Base-by-base conservation (phyloP, 2,888 invertebrate genomes). In the Capitulum mitella region DNA sequence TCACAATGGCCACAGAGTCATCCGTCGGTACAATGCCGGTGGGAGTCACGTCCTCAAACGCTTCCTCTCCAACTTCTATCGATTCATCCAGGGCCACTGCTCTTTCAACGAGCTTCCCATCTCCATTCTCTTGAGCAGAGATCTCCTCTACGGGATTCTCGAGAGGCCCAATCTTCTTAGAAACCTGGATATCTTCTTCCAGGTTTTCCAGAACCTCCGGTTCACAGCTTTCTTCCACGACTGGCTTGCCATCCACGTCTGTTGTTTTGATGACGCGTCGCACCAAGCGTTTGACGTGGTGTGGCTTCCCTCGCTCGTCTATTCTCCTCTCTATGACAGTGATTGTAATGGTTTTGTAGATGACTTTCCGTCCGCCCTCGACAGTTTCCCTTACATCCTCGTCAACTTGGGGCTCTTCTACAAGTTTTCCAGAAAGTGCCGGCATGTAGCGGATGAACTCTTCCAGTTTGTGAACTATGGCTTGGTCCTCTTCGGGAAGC, bases 361-460 rank as follows among this genome's bases (percentile, higher is more conserved):
- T 70, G 22, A 70, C 70, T 26, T 40, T 37, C 8, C 26, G 26
- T 12, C 70, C 70, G 34, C 40, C 22, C 26, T 70, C 70, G 10
- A 70, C 26, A 1, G 37, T 70, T 37, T 70, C 70, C 10, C 10
- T 19, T 22, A 37, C 40, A 19, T 40, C 70, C 12, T 70, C 70
- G 8, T 70, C 70, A 1, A 70, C 40, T 26, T 70, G 70, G 3
- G 70, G 70, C 19, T 70, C 70, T 14, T 70, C 70, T 3, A 70
- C 70, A 2, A 70, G 40, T 26, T 37, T 40, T 0, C 70, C 70
- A 40, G 26, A 22, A 1, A 70, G 14, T 8, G 70, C 70, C 12
- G 70, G 70, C 70, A 70, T 70, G 40, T 70, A 70, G 40, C 70
- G 70, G 12, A 70, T 70, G 40, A 70, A 70, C n/a, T 70, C 70